Conservation (phyloP, 2,113 vertebrate genomes). For the Carassius auratus region DNA sequence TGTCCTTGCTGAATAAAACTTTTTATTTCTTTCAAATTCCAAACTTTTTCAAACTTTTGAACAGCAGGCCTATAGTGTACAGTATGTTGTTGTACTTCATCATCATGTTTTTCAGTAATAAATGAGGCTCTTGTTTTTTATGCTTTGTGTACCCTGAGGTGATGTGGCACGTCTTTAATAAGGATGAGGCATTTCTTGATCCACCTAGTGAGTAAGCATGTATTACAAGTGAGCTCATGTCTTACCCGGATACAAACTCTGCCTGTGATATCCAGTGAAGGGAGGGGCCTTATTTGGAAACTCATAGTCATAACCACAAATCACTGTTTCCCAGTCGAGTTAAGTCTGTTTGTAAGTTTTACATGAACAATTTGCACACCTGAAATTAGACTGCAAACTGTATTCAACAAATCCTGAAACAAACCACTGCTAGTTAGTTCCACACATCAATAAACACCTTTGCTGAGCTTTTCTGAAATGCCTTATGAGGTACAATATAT, state of each 20-base stretch:
- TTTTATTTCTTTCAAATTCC: neutral
- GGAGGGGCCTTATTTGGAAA: conserved; percentile 31
- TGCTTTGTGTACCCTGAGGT: neutral
- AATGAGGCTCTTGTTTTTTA: neutral
- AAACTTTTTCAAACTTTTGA: neutral
- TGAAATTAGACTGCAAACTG: neutral
- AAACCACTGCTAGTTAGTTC: neutral
- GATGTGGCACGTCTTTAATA: conserved; percentile 9
- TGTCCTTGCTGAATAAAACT: neutral
- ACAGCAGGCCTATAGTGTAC: neutral
- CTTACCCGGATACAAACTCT: conserved; percentile 17
- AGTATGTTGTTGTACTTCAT: too few relatives aligned
- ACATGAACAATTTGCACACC: neutral
- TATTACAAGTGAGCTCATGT: conserved; percentile 29
- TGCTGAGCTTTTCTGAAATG: neutral
- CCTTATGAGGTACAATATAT: neutral
- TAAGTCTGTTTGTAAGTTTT: neutral
- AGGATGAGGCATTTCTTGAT: conserved; percentile 10
- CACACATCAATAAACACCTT: neutral
- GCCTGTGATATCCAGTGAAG: neutral
- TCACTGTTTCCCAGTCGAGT: neutral
- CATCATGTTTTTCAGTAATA: neutral
- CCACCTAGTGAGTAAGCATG: conserved; percentile 40
- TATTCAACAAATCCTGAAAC: neutral
- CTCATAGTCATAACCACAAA: conserved; percentile 33